Evolutionary conservation across 2,113 vertebrate species (phyloP).

Genomic region (Leiothrix lutea): DNA sequence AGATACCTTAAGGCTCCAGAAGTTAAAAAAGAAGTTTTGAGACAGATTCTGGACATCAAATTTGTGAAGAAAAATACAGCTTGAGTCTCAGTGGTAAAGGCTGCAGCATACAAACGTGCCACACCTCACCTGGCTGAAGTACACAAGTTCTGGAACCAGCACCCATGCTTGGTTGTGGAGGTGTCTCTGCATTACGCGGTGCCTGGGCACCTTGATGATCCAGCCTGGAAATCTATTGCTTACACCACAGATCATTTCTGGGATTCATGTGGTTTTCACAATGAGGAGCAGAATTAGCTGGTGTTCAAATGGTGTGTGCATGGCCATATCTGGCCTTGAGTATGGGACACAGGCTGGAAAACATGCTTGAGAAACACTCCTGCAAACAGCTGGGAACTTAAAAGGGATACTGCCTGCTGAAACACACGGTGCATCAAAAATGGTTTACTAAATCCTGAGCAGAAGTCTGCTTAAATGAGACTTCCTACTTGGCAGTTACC

Average conservation of each 20-base stretch:
- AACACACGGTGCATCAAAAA: neutral
- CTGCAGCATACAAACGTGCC: neutral
- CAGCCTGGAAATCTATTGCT: neutral
- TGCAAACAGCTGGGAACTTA: neutral
- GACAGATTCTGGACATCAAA: neutral
- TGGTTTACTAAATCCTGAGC: neutral
- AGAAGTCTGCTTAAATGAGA: neutral
- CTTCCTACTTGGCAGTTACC: neutral
- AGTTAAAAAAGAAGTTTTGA: neutral
- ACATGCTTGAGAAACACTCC: neutral
- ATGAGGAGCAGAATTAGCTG: neutral
- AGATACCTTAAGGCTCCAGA: neutral
- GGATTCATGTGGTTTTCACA: neutral
- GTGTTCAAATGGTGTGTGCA: neutral
- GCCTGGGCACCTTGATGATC: neutral
- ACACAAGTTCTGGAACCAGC: neutral
- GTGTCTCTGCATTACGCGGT: rapidly evolving
- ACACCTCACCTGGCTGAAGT: neutral
- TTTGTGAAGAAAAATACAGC: neutral
- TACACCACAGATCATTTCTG: neutral
- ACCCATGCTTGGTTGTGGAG: neutral
- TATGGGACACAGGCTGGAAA: neutral
- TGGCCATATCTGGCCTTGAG: neutral
- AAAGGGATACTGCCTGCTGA: neutral
- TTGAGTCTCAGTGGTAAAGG: neutral